Evolutionary conservation across 2,888 invertebrate species (phyloP).

Genomic region (Metopia argyrocephala): DNA sequence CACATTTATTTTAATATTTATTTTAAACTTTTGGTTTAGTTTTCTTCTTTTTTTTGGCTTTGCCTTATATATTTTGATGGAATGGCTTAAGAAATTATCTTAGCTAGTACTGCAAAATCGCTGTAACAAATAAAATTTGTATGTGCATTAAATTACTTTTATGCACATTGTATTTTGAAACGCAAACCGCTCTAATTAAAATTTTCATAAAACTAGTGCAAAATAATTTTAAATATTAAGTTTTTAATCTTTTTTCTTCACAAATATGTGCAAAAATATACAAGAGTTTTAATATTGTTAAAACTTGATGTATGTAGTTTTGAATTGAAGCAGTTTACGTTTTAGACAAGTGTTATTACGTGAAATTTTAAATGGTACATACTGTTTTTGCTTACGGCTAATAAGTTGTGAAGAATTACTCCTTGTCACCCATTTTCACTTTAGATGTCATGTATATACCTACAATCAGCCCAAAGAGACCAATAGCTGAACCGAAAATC

Average conservation of each 20-base stretch:
- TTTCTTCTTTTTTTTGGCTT: constrained; percentile 12
- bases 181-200: neutral
- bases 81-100: constrained; percentile 48
- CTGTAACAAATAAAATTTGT: constrained; percentile 2
- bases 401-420: constrained; percentile 69
- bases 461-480: constrained; percentile 98
- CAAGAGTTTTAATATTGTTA: too few species aligned
- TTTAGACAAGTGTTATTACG: neutral
- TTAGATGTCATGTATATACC: constrained; percentile 96
- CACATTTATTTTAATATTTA: neutral
- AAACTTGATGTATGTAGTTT: neutral
- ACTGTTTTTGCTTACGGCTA: constrained; percentile 35
- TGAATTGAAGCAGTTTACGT: neutral
- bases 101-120: constrained; percentile 38
- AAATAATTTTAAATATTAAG: too few species aligned
- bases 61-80: constrained; percentile 49
- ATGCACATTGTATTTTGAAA: constrained; percentile 11
- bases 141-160: neutral
- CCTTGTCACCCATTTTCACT: constrained; percentile 87
- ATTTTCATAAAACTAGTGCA: too few species aligned
- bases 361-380: constrained; percentile 17
- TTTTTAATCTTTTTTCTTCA: too few species aligned
- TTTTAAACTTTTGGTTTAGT: neutral
- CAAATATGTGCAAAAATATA: too few species aligned
- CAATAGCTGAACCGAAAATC: constrained; percentile 99